These are phyloP conservation scores for Numenius phaeopus DNA, from an alignment of 2,797 vertebrate genomes.

Conservation along the genomic window DNA sequence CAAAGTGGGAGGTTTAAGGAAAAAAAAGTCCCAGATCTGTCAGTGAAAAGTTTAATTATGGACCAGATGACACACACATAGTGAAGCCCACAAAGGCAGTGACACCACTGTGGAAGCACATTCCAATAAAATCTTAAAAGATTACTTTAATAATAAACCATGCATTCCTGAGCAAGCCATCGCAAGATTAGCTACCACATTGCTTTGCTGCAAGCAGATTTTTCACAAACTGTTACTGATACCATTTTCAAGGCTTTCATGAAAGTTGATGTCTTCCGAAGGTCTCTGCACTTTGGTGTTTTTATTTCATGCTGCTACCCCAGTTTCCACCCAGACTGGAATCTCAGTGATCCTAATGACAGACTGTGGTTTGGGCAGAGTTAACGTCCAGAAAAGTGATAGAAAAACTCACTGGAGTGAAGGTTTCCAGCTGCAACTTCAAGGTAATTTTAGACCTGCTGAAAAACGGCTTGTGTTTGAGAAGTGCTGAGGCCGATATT, in stretches of 20 bases:
- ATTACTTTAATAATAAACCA: conserved; percentile 82
- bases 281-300: not conserved
- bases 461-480: conserved; percentile 1
- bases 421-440: conserved; percentile 17
- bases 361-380: not conserved
- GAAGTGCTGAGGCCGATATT: not conserved
- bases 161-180: conserved; percentile 80
- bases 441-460: conserved; percentile 48
- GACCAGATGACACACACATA: conserved; percentile 66
- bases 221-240: conserved; percentile 56
- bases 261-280: not conserved
- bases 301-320: not conserved
- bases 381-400: not conserved
- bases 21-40: not conserved
- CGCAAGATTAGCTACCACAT: conserved; percentile 74
- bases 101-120: conserved; percentile 70
- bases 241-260: not conserved
- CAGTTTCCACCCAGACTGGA: conserved; percentile 2
- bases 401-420: conserved; percentile 40
- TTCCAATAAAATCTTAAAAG: conserved; percentile 81
- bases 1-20: conserved; percentile 9
- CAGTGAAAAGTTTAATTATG: conserved; percentile 55
- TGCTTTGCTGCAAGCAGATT: conserved; percentile 64
- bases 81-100: conserved; percentile 48
- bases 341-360: conserved; percentile 23